phyloP scores from a whole-genome alignment of 1,140 invertebrate genomes.

The Physella acuta region DNA sequence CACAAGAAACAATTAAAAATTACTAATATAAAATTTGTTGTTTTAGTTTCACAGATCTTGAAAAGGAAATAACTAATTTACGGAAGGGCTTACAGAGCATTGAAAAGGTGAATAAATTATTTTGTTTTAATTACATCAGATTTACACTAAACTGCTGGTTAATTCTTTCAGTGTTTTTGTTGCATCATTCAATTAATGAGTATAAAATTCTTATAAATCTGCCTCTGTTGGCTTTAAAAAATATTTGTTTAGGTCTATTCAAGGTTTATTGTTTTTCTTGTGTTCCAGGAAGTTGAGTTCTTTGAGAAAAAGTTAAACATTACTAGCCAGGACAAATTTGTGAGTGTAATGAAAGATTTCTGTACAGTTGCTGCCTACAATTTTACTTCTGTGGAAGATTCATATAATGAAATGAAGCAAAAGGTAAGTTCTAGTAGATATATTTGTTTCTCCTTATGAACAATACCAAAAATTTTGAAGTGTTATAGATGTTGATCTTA shows the following conservation, averaged over 20 bases:
- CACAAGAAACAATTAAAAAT: no score
- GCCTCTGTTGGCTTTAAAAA: no score
- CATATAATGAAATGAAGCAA: conserved; percentile 85
- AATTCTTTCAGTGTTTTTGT: no score
- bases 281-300: conserved; percentile 80
- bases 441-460: no score
- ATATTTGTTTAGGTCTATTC: no score
- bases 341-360: conserved; percentile 93
- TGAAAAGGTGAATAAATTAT: conserved; percentile 14
- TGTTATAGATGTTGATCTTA: no score
- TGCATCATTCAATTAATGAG: no score
- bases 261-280: no score
- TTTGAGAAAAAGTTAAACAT: conserved; percentile 69
- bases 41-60: conserved; percentile 25
- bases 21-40: not conserved
- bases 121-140: not conserved
- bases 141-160: no score
- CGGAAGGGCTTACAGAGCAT: conserved; percentile 20
- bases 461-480: no score
- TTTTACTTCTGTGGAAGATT: conserved; percentile 90
- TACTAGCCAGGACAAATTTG: conserved; percentile 77
- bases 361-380: conserved; percentile 84
- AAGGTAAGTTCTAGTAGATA: no score
- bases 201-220: no score
- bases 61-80: conserved; percentile 19